phyloP scores from a whole-genome alignment of 1,140 invertebrate species.

The Anoplolepis gracilipes region DNA sequence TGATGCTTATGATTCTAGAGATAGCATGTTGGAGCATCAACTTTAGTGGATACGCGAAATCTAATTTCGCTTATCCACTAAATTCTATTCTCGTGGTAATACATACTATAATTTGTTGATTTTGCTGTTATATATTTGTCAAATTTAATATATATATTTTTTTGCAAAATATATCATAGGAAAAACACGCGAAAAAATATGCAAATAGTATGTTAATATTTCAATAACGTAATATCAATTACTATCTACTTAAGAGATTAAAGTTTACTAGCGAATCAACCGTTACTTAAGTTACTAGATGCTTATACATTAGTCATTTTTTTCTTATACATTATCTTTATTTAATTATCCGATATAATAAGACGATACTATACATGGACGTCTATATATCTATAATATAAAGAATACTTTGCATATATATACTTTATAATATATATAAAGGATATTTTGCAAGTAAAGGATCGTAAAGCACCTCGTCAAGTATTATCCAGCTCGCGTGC shows the following conservation, averaged over 20 bases:
- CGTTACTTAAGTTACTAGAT: slow-evolving; percentile 12
- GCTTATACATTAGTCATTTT: neutral
- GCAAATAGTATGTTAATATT: neutral
- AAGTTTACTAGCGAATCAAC: neutral
- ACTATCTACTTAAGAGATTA: neutral
- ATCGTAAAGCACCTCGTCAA: slow-evolving; percentile 7
- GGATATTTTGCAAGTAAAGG: neutral
- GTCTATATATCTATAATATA: no score
- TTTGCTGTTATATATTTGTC: neutral
- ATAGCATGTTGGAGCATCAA: slow-evolving; percentile 43
- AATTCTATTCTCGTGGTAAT: slow-evolving; percentile 23
- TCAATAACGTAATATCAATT: neutral
- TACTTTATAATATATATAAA: no score
- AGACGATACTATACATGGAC: neutral
- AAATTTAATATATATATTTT: neutral
- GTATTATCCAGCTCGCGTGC: slow-evolving; percentile 41
- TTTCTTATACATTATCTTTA: neutral
- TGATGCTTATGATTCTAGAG: slow-evolving; percentile 42
- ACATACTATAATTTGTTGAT: neutral
- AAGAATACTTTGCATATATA: neutral
- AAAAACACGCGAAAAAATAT: neutral
- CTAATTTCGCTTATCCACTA: neutral
- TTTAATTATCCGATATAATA: neutral
- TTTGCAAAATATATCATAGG: neutral
- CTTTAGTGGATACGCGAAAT: slow-evolving; percentile 24